A percentile compares a stretch with the other conserved stretches of the same genome.
Conservation (phyloP, 1,140 invertebrate species). For the Andrena cerasifolii region DNA sequence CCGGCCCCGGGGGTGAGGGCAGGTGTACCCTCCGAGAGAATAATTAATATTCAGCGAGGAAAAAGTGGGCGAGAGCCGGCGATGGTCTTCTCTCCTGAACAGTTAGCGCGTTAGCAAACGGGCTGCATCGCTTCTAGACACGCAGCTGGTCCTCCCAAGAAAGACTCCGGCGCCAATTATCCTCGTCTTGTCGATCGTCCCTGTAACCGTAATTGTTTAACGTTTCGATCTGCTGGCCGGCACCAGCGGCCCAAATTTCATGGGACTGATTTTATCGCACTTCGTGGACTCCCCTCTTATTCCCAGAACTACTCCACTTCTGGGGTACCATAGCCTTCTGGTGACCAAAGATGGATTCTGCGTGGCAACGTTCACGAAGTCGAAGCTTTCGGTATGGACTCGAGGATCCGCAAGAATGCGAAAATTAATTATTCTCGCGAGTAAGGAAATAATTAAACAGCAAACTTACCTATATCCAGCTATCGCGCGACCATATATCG, state of each 20-base stretch:
- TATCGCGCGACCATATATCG: no score
- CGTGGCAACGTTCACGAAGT: no score
- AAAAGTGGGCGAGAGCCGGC: constrained; percentile 64
- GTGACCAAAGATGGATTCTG: background rate
- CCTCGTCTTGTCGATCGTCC: constrained; percentile 44
- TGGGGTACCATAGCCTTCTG: background rate
- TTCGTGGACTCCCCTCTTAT: background rate
- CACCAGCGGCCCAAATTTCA: constrained; percentile 1
- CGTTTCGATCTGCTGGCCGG: constrained; percentile 7
- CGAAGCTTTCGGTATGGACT: no score
- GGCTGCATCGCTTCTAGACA: constrained; percentile 53
- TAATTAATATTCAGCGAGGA: constrained; percentile 76
- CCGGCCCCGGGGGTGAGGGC: constrained; percentile 52
- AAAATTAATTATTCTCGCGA: no score
- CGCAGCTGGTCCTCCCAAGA: constrained; percentile 62
- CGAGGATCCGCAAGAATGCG: no score
- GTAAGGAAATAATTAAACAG: no score
- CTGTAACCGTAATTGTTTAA: constrained; percentile 53
- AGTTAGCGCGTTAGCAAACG: constrained; percentile 71
- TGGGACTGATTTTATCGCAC: constrained; percentile 17
- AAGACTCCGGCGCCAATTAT: constrained; percentile 51
- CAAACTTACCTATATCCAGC: no score
- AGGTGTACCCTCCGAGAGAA: constrained; percentile 65
- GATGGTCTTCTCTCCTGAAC: constrained; percentile 64
- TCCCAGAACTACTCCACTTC: no score